These are phyloP conservation scores for Montipora capricornis DNA, from an alignment of 64 coral and sea anemone genomes.

Conservation along the genomic window DNA sequence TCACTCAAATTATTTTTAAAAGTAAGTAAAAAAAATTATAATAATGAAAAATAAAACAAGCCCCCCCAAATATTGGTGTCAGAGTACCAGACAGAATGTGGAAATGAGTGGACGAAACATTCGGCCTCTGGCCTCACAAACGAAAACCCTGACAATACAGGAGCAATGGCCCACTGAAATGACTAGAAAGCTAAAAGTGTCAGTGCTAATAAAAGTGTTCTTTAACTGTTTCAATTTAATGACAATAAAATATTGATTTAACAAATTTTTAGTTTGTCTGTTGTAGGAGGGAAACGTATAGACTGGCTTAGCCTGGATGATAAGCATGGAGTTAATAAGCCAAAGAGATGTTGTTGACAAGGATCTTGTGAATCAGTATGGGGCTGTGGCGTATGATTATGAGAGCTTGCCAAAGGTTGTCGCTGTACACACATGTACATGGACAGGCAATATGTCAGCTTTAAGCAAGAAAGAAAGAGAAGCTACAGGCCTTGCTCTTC, in stretches of 20 bases:
- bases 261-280: background rate
- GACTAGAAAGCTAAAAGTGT: no score
- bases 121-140: no score
- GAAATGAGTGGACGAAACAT: no score
- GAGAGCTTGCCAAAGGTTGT: constrained; percentile 57
- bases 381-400: constrained; percentile 59
- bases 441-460: background rate
- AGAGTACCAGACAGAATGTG: no score
- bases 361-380: background rate
- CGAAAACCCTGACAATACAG: no score
- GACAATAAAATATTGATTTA: background rate
- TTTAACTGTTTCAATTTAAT: background rate
- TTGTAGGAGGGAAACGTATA: background rate
- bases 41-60: no score
- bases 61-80: no score
- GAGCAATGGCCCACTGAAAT: no score
- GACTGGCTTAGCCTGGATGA: background rate
- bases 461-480: background rate
- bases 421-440: constrained; percentile 41
- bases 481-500: background rate
- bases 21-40: no score
- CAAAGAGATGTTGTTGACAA: constrained; percentile 12
- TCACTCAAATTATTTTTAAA: no score
- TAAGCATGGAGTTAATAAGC: constrained; percentile 18
- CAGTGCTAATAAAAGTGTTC: no score